Evolutionary conservation across 1,140 invertebrate genomes (phyloP), one percentile per base, ranked within the genome.

Genomic region (Drosophila orosa): DNA sequence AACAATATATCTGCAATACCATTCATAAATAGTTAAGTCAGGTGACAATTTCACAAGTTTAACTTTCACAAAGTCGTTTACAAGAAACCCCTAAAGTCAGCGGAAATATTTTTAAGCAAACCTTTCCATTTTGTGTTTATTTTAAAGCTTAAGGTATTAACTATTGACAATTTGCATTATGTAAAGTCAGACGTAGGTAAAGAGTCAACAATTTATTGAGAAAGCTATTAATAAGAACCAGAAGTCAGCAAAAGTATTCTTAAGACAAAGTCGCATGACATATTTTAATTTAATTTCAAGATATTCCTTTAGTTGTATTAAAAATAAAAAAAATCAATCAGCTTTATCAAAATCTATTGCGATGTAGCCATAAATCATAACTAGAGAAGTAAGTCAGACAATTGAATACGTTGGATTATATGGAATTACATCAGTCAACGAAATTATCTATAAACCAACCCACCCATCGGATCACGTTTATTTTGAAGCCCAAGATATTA

Each of bases 401-500:
- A 8, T 9, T 8, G 0, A 39, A n/a, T 31, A 22, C 0, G 2
- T 19, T 15, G 17, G 7, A 9, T 52, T 52, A 52, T 10, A 15
- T 15, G 29, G 48, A 52, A 52, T 33, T 52, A 35, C 29, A 52
- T 15, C 17, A 52, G 29, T 52, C 29, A 35, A 8, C 13, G 2
- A 15, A 52, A 52, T 15, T 35, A n/a, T 15, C 13, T 15, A 52
- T 33, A 15, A 48, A 25, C 3, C 27, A 2, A 5, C 29, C 15
- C 29, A 0, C 12, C 10, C 48, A 52, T 52, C 29, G 29, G 13
- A 33, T 52, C 48, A 52, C 48, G 48, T 52, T 52, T 52, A 52
- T 52, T 52, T 52, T 33, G 22, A 35, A 35, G 48, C 48, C 19
- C 0, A 15, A 33, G 13, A 35, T 33, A 52, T 52, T 52, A 22